A percentile compares a stretch with the other conserved stretches of the same genome.
These are phyloP conservation scores for Plestiodon gilberti DNA, from an alignment of 2,113 vertebrate genomes.

Conservation along the genomic window DNA sequence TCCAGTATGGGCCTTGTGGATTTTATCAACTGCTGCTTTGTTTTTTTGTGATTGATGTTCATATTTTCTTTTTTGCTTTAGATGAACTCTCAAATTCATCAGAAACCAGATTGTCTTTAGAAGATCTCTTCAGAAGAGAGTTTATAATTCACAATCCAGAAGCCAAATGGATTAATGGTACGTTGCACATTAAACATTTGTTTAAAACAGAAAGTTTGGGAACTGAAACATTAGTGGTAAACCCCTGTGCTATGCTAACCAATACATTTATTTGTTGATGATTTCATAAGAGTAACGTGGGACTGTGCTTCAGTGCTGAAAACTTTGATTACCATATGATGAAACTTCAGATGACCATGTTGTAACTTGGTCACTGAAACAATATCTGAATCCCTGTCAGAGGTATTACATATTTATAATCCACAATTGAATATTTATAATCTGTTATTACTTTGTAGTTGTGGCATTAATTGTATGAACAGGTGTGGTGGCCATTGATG, in stretches of 20 bases:
- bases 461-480: neutral
- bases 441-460: neutral
- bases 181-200: constrained; percentile 38
- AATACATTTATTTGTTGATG: neutral
- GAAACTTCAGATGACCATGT: neutral
- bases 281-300: neutral
- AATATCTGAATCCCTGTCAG: neutral
- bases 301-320: neutral
- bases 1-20: neutral
- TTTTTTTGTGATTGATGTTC: neutral
- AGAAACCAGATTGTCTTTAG: constrained; percentile 90
- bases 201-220: constrained; percentile 14
- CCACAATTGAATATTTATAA: neutral
- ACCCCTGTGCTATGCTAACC: neutral
- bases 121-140: constrained; percentile 92
- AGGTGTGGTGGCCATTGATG: too few species aligned
- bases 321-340: neutral
- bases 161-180: constrained; percentile 95
- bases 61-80: constrained; percentile 65
- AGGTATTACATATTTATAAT: neutral
- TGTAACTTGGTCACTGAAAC: neutral
- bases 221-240: neutral
- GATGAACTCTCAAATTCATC: constrained; percentile 89
- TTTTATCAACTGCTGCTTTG: neutral
- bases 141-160: constrained; percentile 90